These are phyloP conservation scores for Accipiter cooperii DNA, from an alignment of 2,113 vertebrate species.

Conservation along the genomic window DNA sequence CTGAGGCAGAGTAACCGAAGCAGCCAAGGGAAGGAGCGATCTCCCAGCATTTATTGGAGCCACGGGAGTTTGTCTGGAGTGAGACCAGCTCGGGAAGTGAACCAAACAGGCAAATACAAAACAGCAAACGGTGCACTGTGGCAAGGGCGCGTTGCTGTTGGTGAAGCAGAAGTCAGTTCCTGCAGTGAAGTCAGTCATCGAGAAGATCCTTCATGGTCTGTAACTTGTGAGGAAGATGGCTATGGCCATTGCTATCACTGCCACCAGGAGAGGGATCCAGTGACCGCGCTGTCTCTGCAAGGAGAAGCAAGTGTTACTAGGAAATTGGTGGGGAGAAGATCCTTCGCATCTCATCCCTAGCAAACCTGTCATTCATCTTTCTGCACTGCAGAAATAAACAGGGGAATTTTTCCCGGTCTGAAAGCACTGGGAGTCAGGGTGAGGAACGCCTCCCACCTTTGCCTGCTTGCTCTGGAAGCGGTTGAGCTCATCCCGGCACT, in stretches of 20 bases:
- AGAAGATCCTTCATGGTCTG: neutral
- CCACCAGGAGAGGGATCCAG: conserved; percentile 63
- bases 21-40: neutral
- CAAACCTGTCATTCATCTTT: accelerated
- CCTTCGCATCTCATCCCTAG: neutral
- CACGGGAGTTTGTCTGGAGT: neutral
- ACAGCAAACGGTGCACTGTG: neutral
- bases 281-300: conserved; percentile 37
- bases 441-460: conserved; percentile 56
- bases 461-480: conserved; percentile 21
- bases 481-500: conserved; percentile 81
- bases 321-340: neutral
- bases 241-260: conserved; percentile 31
- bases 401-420: accelerated
- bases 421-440: neutral
- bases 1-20: neutral
- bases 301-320: neutral
- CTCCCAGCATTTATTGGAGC: neutral
- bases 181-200: neutral
- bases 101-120: accelerated
- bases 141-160: accelerated
- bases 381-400: accelerated
- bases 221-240: conserved; percentile 55
- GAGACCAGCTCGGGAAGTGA: neutral
- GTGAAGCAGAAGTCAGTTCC: neutral